Evolutionary conservation across 2,797 vertebrate species (phyloP), one percentile per base, ranked within the genome.

Genomic region (Esox lucius): DNA sequence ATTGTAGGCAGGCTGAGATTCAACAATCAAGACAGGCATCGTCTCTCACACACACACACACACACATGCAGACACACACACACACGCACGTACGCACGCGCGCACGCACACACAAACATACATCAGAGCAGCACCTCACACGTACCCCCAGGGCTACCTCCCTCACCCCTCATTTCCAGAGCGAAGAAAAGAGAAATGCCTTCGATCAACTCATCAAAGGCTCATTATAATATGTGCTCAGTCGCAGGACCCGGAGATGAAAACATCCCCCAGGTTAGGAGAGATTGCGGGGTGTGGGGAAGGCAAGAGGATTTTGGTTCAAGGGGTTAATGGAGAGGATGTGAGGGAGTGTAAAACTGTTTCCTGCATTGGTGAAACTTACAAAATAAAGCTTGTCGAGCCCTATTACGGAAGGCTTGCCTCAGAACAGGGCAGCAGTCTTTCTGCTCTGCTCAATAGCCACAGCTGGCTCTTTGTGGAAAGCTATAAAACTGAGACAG

Each of bases 381-480:
- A n/a, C 35, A 56, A n/a, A 56, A 61, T 61, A 26, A 61, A 61
- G 22, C 56, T 61, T 61, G 56, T 26, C 3, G 56, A 61, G 56
- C 16, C 22, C 56, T 24, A 11, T 24, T 24, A 61, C 24, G 22
- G 56, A 26, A 61, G 22, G 56, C 56, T 1, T 12, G 56, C 16
- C 22, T 24, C 22, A 59, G 22, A 24, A 24, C 22, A 59, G 11
- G 28, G 16, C 16, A 61, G 22, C 66, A 28, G 51, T 46, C 75
- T 69, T 16, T 51, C 48, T 71, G 49, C 51, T 35, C 53, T 4
- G 71, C 77, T 76, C 31, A 71, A 31, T 75, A 74, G 68, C 75
- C 80, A 80, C 77, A 85, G 77, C 84, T 85, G 79, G 76, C 78
- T 67, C 59, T 70, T 76, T 78, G 73, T 75, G 76, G 68, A 35